A percentile compares a stretch with the other conserved stretches of the same genome.
phyloP scores from a whole-genome alignment of 2,113 vertebrate species.

The Hippoglossus stenolepis region DNA sequence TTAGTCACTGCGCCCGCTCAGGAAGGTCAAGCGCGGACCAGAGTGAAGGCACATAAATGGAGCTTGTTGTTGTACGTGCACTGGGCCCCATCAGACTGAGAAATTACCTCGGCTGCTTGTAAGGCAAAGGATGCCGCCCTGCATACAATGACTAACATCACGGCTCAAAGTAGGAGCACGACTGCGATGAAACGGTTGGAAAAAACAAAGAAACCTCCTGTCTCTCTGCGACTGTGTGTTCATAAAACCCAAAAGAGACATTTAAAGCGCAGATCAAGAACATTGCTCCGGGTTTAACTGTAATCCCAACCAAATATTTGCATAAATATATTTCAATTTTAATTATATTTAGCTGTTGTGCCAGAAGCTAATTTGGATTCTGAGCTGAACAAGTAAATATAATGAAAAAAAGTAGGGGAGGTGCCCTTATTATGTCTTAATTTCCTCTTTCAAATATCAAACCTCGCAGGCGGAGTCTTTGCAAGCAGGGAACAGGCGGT shows the following conservation, averaged over 20 bases:
- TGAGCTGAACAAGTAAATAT: conserved; percentile 32
- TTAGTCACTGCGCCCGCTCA: conserved; percentile 50
- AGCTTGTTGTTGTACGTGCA: conserved; percentile 56
- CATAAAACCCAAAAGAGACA: conserved; percentile 18
- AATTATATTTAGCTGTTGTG: conserved; percentile 44
- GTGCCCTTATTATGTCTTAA: conserved; percentile 29
- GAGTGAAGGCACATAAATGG: conserved; percentile 65
- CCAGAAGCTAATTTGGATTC: conserved; percentile 39
- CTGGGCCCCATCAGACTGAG: conserved; percentile 64
- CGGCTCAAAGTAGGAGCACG: conserved; percentile 5
- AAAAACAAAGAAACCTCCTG: conserved; percentile 21
- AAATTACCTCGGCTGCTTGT: conserved; percentile 59
- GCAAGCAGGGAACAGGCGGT: not conserved
- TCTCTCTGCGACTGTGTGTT: not conserved
- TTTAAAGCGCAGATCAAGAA: conserved; percentile 33
- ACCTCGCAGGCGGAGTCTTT: conserved; percentile 8
- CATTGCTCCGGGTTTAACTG: conserved; percentile 27
- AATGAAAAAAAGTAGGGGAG: conserved; percentile 33
- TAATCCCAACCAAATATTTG: conserved; percentile 53
- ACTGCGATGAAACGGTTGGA: not conserved
- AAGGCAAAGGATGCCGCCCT: conserved; percentile 51
- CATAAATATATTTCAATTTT: conserved; percentile 43
- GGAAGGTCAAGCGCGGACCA: conserved; percentile 74
- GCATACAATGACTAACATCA: conserved; percentile 66
- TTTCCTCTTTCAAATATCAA: conserved; percentile 30